A percentile compares a stretch with the other conserved stretches of the same genome.
Conservation (phyloP, 1,140 invertebrate genomes). For the Drosophila lacteicornis region DNA sequence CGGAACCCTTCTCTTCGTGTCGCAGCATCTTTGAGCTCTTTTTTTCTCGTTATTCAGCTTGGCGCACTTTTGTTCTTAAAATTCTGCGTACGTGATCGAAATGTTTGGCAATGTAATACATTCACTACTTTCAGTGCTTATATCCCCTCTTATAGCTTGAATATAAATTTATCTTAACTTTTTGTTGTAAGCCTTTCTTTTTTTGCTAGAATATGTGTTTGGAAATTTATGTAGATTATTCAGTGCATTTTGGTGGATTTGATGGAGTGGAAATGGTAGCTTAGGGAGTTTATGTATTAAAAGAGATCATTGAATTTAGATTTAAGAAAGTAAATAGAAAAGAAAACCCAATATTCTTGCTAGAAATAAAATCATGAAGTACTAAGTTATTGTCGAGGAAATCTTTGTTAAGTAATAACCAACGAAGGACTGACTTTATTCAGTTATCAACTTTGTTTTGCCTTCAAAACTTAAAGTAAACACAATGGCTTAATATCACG, state of each 20-base stretch:
- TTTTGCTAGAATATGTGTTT: constrained; percentile 28
- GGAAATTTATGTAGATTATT: constrained; percentile 37
- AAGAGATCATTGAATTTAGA: background rate
- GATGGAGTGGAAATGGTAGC: constrained; percentile 15
- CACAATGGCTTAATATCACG: constrained; percentile 20
- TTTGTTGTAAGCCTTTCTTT: background rate
- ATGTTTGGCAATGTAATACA: constrained; percentile 51
- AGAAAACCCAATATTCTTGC: no score
- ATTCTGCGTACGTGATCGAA: constrained; percentile 63
- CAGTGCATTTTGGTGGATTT: constrained; percentile 31
- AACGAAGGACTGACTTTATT: background rate
- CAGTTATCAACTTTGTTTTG: background rate
- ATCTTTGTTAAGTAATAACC: background rate
- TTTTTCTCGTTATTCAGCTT: constrained; percentile 7
- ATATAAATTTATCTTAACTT: constrained; percentile 34
- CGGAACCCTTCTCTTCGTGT: constrained; percentile 39
- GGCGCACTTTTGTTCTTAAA: constrained; percentile 51
- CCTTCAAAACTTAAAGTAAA: constrained; percentile 6
- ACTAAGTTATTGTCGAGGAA: background rate
- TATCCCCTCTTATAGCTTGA: constrained; percentile 21
- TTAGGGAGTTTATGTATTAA: constrained; percentile 1
- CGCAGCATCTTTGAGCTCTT: constrained; percentile 49
- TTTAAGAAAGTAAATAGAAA: background rate
- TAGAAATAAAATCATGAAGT: background rate
- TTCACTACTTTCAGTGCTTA: constrained; percentile 41